Base-by-base conservation (phyloP, 2,113 vertebrate species). In the Chroicocephalus ridibundus region DNA sequence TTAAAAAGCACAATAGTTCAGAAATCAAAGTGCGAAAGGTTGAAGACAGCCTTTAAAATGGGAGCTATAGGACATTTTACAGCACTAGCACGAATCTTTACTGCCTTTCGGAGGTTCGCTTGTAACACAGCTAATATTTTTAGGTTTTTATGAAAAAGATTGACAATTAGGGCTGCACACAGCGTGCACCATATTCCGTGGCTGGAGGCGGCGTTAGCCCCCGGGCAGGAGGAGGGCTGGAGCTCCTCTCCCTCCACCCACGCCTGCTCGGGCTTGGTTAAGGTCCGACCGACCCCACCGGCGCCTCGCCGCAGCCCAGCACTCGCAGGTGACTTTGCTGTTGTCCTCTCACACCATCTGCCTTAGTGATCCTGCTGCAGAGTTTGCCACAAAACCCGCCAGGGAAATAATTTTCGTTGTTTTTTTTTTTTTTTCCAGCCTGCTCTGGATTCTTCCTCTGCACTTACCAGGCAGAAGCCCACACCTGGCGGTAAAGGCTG, bases 131-230 rank as follows among this genome's bases (percentile, higher is more conserved):
- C 14, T 26, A 34, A 1, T 34, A 34, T 49, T 78, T 91, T 66
- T 42, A 81, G 47, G 24, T 78, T 68, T 79, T 15, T 65, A 25
- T 32, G 32, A 26, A 31, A 6, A 44, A 25, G 1, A 25, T 34
- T 17, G 69, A 9, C 47, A 27, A 11, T 3, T 69, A 18, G 0
- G 5, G 26, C 74, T n/a, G 61, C 44, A 34, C 22, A 18, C 0
- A 2, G 3, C 1, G 24, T 44, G 86, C 16, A 16, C 64, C 16
- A 20, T 31, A 5, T 44, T 49, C 14, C 0, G 0, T 26, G 61
- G 52, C 60, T 40, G 71, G 31, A 18, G 40, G 54, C 4, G 4
- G 62, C 0, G 14, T 6, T 21, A 26, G 68, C 11, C 9, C 26
- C 0, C 0, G 65, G 24, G 24, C 68, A 82, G 42, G 49, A 14